Percentiles rank a stretch among this genome's conserved stretches.
These are phyloP conservation scores for Drosophila erecta DNA, from an alignment of 1,140 invertebrate genomes.

Conservation along the genomic window DNA sequence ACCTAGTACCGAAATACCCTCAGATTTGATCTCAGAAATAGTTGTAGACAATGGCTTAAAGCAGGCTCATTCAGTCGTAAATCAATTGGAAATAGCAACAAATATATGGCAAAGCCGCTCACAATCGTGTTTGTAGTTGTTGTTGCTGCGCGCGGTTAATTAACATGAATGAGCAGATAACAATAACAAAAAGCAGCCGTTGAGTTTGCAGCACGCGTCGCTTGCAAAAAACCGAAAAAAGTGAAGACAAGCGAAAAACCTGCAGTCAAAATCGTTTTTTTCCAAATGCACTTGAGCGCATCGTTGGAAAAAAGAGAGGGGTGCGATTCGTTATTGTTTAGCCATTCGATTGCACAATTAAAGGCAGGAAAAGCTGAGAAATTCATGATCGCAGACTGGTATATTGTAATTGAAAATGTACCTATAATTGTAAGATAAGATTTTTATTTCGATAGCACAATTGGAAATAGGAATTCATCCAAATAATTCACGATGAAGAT, in stretches of 20 bases:
- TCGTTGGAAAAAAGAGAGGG: conserved; percentile 13
- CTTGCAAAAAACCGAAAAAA: background rate
- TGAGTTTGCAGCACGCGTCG: conserved; percentile 32
- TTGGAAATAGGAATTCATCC: too few relatives aligned
- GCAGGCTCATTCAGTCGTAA: conserved; percentile 23
- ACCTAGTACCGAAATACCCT: too few relatives aligned
- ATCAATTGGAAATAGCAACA: conserved; percentile 30
- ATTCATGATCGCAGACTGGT: background rate
- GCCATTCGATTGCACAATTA: conserved; percentile 36
- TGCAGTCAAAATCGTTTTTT: conserved; percentile 31
- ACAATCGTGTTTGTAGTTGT: background rate
- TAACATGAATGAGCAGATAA: conserved; percentile 27
- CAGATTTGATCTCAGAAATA: background rate
- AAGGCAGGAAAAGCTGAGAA: conserved; percentile 1
- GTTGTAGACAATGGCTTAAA: conserved; percentile 5
- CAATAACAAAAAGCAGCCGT: conserved; percentile 18
- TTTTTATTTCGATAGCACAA: too few relatives aligned
- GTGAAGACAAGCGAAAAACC: conserved; percentile 5
- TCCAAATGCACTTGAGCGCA: conserved; percentile 33
- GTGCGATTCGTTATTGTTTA: conserved; percentile 9
- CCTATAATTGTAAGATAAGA: too few relatives aligned
- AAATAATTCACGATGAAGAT: too few relatives aligned
- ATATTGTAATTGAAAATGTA: background rate
- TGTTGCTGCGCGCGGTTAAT: conserved; percentile 21
- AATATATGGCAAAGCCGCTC: conserved; percentile 6